Evolutionary conservation across 2,113 vertebrate species (phyloP), one percentile per base, ranked within the genome.

Genomic region (Micromys minutus): DNA sequence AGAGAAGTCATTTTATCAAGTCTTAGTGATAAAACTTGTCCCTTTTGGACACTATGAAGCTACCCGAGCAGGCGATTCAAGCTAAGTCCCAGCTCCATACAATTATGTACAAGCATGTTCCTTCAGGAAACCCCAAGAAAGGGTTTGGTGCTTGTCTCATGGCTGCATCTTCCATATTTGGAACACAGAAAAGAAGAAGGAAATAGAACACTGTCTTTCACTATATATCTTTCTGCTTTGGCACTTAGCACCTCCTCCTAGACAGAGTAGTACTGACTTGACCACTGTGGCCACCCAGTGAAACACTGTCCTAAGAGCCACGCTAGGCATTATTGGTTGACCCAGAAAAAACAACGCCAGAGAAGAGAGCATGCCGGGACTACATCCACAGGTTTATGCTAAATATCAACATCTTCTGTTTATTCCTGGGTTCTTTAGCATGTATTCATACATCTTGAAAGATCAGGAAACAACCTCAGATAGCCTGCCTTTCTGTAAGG

Each of bases 71-170:
- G 59, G 65, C 22, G 26, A 81, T 2, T 39, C 11, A 19, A 86
- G 87, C 83, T 42, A 69, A 83, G 8, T 72, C 74, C 9, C 15
- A 47, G 21, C 61, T 61, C 67, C 29, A 39, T 47, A 71, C 39
- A 87, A 61, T 31, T 55, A 9, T 63, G 7, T 71, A 39, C 29
- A 71, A 71, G 59, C 34, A 81, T 24, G 26, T n/a, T 89, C 17
- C 34, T 91, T 89, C 83, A 90, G 29, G n/a, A 90, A 85, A 92
- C 61, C n/a, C 39, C 79, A 83, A 74, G 45, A 87, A 93, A 87
- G 11, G 6, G 36, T 47, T 84, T 77, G 74, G 24, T 69, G 24
- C 42, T 26, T 69, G 77, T 45, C 84, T 47, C 15, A 42, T 72
- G 72, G 15, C 26, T 47, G 55, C n/a, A 22, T 65, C 89, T 59